phyloP scores from a whole-genome alignment of 2,113 vertebrate genomes.

The Oreamnos americanus region DNA sequence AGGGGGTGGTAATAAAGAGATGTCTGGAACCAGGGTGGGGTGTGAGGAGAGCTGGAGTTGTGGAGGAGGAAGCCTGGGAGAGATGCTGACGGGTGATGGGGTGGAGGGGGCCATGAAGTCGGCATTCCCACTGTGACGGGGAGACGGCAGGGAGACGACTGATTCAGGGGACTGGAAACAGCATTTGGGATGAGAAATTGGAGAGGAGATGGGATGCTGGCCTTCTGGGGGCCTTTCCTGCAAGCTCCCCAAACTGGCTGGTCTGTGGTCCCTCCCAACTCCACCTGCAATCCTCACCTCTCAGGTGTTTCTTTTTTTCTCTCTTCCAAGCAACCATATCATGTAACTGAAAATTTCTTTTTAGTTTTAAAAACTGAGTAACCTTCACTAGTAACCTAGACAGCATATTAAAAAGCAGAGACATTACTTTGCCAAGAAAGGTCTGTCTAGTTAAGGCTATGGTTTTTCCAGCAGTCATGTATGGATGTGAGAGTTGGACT shows the following conservation, averaged over 20 bases:
- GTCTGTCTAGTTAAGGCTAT: neutral
- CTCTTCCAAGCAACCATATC: neutral
- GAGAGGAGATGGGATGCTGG: too few species aligned
- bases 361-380: neutral
- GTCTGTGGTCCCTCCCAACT: neutral
- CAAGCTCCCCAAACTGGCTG: neutral
- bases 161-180: too few species aligned
- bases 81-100: neutral
- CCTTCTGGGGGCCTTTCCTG: fast-evolving
- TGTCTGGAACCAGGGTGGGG: neutral
- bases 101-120: neutral
- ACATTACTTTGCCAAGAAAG: neutral
- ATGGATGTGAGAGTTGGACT: neutral
- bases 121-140: neutral
- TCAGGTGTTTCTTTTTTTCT: neutral
- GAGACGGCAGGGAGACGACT: neutral
- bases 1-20: neutral
- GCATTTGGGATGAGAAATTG: neutral
- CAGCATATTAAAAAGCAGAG: neutral
- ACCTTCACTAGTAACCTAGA: neutral
- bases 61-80: neutral
- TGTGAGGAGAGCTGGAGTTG: neutral
- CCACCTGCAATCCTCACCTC: fast-evolving
- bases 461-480: neutral
- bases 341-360: neutral